Base-by-base conservation (phyloP, 2,797 vertebrate species). In the Sternotherus odoratus region DNA sequence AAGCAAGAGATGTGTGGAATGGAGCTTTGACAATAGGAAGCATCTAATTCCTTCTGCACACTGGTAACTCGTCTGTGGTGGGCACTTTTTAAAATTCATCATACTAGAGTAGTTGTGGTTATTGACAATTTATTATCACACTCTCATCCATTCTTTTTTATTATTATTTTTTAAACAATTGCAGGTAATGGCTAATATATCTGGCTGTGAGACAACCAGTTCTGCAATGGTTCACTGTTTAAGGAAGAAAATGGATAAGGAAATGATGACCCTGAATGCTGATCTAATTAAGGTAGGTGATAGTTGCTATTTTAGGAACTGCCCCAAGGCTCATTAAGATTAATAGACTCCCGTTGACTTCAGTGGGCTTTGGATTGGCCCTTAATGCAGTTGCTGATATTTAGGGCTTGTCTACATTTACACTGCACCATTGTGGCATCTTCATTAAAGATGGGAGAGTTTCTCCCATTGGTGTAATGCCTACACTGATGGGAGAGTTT, bases 211-310 rank as follows among this genome's bases (percentile, higher is more conserved):
- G 75, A 60, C 78, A 12, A 46, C 26, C 19, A 91, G 91, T 49
- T 95, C 95, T 6, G 80, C 86, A 9, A 51, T 97, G 75, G 80
- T 95, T 50, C 13, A 28, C 43, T 97, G 95, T 79, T 81, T 97
- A 33, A 39, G 54, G 72, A 89, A 23, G 46, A 97, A 88, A 89
- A 91, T 83, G 5, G 90, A 94, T 75, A 91, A 93, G 69, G 95
- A 97, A 53, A 85, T 96, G 5, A 26, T 82, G 26, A 57, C 53
- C 11, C 19, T 83, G 60, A 66, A 12, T 21, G 16, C 77, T 33
- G 49, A 17, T 30, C 53, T 51, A 19, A 33, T 48, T 17, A 5
- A 48, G 49, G 90, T 77, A n/a, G 12, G 60, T 46, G 7, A 66
- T 33, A 66, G 10, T 26, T 46, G 36, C 48, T 33, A 26, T 46